These are phyloP conservation scores for Diloba caeruleocephala DNA, from an alignment of 2,888 invertebrate genomes.

Conservation along the genomic window DNA sequence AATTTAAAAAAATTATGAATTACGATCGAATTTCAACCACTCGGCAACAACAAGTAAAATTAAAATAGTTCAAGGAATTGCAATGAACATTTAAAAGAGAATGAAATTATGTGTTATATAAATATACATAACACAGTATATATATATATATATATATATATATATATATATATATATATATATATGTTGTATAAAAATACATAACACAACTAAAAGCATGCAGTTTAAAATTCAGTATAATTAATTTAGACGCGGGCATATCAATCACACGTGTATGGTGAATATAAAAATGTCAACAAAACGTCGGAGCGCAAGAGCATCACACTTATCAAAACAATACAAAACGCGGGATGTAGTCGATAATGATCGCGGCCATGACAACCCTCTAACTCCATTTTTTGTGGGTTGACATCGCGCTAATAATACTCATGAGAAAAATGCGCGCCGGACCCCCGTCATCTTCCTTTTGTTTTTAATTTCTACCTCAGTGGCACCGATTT, in stretches of 20 bases:
- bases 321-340: conserved; percentile 88
- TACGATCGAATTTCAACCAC: too few relatives aligned
- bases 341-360: conserved; percentile 87
- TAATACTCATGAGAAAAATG: conserved; percentile 89
- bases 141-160: conserved; percentile 1
- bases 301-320: conserved; percentile 73
- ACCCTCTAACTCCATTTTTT: conserved; percentile 86
- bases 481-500: conserved; percentile 89
- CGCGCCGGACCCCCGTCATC: conserved; percentile 85
- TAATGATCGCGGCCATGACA: conserved; percentile 84
- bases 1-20: too few relatives aligned
- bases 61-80: conserved; percentile 7
- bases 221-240: conserved; percentile 47
- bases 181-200: conserved; percentile 11
- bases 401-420: conserved; percentile 88
- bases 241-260: conserved; percentile 60
- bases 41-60: too few relatives aligned
- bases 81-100: conserved; percentile 2
- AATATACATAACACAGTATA: conserved; percentile 2
- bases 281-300: conserved; percentile 82
- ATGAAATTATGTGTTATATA: conserved; percentile 9
- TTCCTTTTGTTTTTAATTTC: conserved; percentile 89
- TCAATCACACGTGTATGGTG: conserved; percentile 79
- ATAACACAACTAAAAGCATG: conserved; percentile 28
- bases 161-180: conserved; percentile 5